These are phyloP conservation scores for Tragelaphus buxtoni DNA, from an alignment of 2,113 vertebrate species.

Conservation along the genomic window DNA sequence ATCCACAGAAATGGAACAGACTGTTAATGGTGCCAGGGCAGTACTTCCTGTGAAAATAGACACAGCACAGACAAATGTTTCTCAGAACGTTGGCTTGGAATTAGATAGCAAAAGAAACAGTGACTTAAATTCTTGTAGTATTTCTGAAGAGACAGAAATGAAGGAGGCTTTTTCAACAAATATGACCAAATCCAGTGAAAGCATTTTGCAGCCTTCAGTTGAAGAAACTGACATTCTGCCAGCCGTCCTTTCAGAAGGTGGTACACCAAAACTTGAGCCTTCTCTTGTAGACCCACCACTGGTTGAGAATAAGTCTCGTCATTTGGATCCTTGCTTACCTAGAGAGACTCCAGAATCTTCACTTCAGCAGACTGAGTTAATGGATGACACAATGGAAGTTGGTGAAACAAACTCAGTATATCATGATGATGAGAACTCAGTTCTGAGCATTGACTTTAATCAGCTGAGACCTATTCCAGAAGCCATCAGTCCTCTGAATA, in stretches of 20 bases:
- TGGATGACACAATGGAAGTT: slow-evolving; percentile 64
- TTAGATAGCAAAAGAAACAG: slow-evolving; percentile 47
- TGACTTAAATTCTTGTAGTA: slow-evolving; percentile 49
- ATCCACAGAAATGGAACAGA: slow-evolving; percentile 20
- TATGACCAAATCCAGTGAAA: slow-evolving; percentile 29
- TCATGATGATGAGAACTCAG: slow-evolving; percentile 92
- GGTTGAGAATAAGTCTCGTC: slow-evolving; percentile 58
- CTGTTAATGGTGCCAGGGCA: not conserved
- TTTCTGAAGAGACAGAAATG: slow-evolving; percentile 40
- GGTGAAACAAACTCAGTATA: slow-evolving; percentile 66
- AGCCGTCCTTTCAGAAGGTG: not conserved
- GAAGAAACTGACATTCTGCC: slow-evolving; percentile 46
- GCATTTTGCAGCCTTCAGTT: not conserved
- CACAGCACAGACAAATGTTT: not conserved
- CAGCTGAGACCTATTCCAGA: slow-evolving; percentile 90
- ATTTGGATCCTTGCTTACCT: slow-evolving; percentile 73
- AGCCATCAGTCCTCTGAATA: slow-evolving; percentile 93
- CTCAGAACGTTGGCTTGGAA: slow-evolving; percentile 53
- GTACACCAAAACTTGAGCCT: slow-evolving; percentile 28
- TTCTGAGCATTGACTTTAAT: slow-evolving; percentile 90
- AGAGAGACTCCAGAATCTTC: slow-evolving; percentile 55
- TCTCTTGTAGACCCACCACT: slow-evolving; percentile 15
- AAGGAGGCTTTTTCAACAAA: slow-evolving; percentile 61
- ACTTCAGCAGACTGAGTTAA: slow-evolving; percentile 55
- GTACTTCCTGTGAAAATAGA: not conserved